phyloP scores from a whole-genome alignment of 2,888 invertebrate species.

The Eupelmus urozonus region DNA sequence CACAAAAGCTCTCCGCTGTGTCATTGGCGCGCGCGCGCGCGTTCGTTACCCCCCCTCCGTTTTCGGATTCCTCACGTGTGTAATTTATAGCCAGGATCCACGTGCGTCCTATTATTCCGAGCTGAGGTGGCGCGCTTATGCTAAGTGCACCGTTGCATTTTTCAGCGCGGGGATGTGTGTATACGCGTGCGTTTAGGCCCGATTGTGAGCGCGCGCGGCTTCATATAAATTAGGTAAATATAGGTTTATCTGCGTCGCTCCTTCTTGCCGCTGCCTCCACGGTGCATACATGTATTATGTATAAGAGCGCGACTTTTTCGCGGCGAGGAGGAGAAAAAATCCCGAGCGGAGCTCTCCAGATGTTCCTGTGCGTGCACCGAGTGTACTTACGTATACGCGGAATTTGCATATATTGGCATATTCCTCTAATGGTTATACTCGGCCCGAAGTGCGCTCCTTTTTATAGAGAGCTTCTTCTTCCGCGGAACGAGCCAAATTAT shows the following conservation, averaged over 20 bases:
- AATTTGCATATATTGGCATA: conserved; percentile 50
- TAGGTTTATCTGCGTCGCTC: conserved; percentile 13
- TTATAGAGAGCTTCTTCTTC: conserved; percentile 15
- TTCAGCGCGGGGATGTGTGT: background rate
- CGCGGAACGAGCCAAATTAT: conserved; percentile 11
- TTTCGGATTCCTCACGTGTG: conserved; percentile 11
- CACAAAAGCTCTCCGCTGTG: conserved; percentile 35
- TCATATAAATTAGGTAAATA: conserved; percentile 55
- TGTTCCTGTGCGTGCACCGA: too few relatives aligned
- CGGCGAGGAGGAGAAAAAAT: conserved; percentile 18
- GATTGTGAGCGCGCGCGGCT: conserved; percentile 6
- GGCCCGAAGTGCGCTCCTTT: conserved; percentile 8
- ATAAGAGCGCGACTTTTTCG: conserved; percentile 2
- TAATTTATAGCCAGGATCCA: conserved; percentile 46
- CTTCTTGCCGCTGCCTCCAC: background rate
- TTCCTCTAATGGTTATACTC: conserved; percentile 38
- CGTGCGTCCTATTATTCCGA: conserved; percentile 43
- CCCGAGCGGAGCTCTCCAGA: too few relatives aligned
- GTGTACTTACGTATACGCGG: conserved; percentile 29
- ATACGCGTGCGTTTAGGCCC: conserved; percentile 8
- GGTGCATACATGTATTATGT: conserved; percentile 48
- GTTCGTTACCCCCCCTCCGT: conserved; percentile 34
- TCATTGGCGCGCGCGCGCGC: conserved; percentile 31
- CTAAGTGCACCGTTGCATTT: background rate
- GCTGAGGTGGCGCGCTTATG: conserved; percentile 40